Evolutionary conservation across 1,140 invertebrate species (phyloP).

Genomic region (Sitobion miscanthi): DNA sequence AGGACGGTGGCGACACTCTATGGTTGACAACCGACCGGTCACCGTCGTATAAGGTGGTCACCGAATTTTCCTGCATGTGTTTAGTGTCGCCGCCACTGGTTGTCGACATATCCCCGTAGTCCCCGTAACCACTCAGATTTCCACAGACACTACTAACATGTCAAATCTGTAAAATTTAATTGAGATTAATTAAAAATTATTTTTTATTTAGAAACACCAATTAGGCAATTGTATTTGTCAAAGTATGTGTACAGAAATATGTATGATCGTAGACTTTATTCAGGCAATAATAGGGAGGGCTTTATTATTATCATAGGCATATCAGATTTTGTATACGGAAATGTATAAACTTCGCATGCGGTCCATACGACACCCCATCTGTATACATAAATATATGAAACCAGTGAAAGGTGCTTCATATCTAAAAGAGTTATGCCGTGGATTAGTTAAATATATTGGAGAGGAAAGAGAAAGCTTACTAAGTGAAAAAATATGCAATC

Average conservation of each 20-base stretch:
- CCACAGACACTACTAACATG: slow-evolving; percentile 19
- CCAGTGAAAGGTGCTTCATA: neutral
- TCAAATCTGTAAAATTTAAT: slow-evolving; percentile 15
- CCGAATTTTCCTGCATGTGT: slow-evolving; percentile 11
- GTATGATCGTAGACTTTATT: neutral
- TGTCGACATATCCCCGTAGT: slow-evolving; percentile 25
- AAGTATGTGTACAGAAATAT: neutral
- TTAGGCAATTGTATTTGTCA: neutral
- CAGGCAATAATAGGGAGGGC: too few species aligned
- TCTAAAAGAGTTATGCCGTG: neutral
- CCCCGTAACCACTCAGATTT: slow-evolving; percentile 17
- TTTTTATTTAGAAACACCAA: neutral
- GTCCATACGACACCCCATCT: neutral
- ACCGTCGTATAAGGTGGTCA: slow-evolving; percentile 42
- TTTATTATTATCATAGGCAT: neutral
- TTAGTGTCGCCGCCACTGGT: slow-evolving; percentile 36
- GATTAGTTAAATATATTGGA: neutral
- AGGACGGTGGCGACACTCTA: slow-evolving; percentile 11
- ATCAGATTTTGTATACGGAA: neutral
- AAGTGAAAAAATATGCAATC: neutral
- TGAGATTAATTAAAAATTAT: neutral
- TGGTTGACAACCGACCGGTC: neutral
- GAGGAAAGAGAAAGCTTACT: slow-evolving; percentile 14
- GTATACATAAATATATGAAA: neutral
- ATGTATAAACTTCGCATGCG: neutral